Base-by-base conservation (phyloP, 2,113 vertebrate species). In the Amphilophus citrinellus region DNA sequence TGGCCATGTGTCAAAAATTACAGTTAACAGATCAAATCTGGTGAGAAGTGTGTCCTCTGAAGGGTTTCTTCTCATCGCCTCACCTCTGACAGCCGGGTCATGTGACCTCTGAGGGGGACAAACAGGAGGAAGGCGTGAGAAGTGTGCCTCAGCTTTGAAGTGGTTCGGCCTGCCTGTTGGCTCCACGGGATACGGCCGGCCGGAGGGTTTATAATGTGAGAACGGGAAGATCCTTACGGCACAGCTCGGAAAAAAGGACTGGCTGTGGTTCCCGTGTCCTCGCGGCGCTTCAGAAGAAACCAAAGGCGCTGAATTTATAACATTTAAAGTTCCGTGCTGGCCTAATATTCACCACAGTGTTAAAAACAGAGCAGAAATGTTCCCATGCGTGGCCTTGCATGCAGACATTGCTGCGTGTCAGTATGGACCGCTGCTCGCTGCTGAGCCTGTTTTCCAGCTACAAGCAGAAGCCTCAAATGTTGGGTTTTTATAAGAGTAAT, bases 111-210 rank as follows among this genome's bases (percentile, higher is more conserved):
- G n/a, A 22, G 53, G 35, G 56, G 35, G 56, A 15, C 24, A 0
- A 57, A 24, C 32, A 14, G 35, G 47, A 8, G 2, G 59, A 7
- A n/a, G 77, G 56, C 14, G 58, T 18, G 35, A 76, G 79, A 77
- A 84, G 90, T 82, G 88, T 84, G 76, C 71, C 87, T 84, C 10
- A 1, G 57, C 89, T 90, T 86, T 90, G 89, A 90, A 88, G 85
- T 13, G 79, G 6, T 6, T 11, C 61, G 2, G 42, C 22, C 65
- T 10, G 42, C 65, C 65, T 7, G 42, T 44, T 13, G 44, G 9
- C 63, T 42, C n/a, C 35, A 76, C 85, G 83, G 88, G 80, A 87
- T 65, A 35, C 82, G 35, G 61, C 58, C 82, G 35, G 61, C 58
- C 1, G 4, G 47, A 42, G 22, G 24, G 15, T 83, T 85, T 85